phyloP scores from a whole-genome alignment of 1,140 invertebrate genomes.

The Armadillidium nasatum region DNA sequence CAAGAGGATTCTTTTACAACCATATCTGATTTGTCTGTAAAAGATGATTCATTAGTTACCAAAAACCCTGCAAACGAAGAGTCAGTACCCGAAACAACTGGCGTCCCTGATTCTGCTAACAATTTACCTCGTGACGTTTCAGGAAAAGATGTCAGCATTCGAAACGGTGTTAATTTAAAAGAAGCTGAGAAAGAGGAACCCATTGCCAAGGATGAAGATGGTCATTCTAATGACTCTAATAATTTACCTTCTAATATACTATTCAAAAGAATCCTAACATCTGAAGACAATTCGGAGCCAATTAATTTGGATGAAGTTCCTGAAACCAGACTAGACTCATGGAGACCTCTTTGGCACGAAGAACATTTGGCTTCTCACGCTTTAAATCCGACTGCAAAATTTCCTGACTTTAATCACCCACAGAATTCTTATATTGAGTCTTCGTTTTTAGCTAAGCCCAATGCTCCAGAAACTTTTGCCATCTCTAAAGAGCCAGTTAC shows the following conservation, averaged over 20 bases:
- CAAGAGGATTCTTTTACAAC: too few relatives aligned
- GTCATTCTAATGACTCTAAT: neutral
- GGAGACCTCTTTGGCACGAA: neutral
- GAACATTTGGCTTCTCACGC: neutral
- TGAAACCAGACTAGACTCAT: neutral
- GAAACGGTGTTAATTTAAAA: too few relatives aligned
- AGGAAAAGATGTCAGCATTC: too few relatives aligned
- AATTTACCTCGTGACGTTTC: too few relatives aligned
- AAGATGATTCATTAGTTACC: too few relatives aligned
- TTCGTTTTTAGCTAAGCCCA: neutral
- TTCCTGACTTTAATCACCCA: neutral
- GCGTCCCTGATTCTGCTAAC: too few relatives aligned
- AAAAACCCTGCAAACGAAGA: too few relatives aligned
- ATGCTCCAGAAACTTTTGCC: neutral
- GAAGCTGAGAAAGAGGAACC: too few relatives aligned
- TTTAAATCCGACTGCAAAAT: neutral
- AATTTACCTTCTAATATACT: neutral
- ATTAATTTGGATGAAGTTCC: neutral
- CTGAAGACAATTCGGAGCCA: neutral
- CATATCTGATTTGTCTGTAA: too few relatives aligned
- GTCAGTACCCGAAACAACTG: too few relatives aligned
- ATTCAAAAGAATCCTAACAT: neutral
- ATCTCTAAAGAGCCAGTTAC: neutral
- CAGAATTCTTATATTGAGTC: neutral
- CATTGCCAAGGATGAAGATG: neutral